Percentiles rank a stretch among this genome's conserved stretches.
phyloP scores from a whole-genome alignment of 2,888 invertebrate species.

The Heliothis peltigera region DNA sequence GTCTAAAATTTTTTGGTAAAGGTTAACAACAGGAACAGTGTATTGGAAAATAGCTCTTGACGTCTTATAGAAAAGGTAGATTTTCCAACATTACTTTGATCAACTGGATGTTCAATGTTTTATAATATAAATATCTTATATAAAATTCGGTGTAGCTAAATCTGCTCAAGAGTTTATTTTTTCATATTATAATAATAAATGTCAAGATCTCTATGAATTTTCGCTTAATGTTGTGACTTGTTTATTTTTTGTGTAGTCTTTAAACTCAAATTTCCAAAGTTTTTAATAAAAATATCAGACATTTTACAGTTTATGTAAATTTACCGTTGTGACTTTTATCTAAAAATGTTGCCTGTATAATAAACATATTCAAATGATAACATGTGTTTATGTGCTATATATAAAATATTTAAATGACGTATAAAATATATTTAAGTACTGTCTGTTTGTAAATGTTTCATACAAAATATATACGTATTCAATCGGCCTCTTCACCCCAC shows the following conservation, averaged over 20 bases:
- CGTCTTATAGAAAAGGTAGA: neutral
- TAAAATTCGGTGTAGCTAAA: too few relatives aligned
- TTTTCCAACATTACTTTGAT: too few relatives aligned
- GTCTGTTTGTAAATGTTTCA: neutral
- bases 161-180: neutral
- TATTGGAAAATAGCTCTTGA: neutral
- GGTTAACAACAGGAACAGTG: neutral
- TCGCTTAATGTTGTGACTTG: too few relatives aligned
- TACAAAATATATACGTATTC: constrained; percentile 10
- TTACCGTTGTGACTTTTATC: too few relatives aligned
- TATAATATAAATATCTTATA: too few relatives aligned
- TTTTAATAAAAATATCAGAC: neutral
- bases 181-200: neutral
- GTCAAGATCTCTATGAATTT: neutral
- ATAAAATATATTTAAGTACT: neutral
- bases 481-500: constrained; percentile 43
- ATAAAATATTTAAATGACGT: too few relatives aligned
- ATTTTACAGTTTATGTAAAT: too few relatives aligned
- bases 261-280: neutral
- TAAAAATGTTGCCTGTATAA: neutral
- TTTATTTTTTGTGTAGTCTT: neutral
- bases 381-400: too few relatives aligned
- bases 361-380: too few relatives aligned
- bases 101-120: neutral
- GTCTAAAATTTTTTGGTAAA: neutral